phyloP scores from a whole-genome alignment of 2,113 vertebrate genomes.

The cat (Felis catus) region DNA sequence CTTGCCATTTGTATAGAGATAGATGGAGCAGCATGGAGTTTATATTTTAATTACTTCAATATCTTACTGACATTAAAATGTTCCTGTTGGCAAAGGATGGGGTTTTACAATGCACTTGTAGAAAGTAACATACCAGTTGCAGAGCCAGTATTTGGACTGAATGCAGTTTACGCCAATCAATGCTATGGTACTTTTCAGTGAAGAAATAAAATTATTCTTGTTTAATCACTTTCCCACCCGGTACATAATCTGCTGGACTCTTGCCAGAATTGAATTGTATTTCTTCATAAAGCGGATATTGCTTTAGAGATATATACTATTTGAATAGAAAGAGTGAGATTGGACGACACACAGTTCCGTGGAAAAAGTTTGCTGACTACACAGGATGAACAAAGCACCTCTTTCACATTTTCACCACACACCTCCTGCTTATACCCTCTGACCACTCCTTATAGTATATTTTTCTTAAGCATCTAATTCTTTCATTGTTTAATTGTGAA shows the following conservation, averaged over 20 bases:
- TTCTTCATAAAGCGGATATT: neutral
- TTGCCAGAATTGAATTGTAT: neutral
- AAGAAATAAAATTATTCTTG: neutral
- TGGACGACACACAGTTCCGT: accelerated
- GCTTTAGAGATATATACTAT: neutral
- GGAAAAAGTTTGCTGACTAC: neutral
- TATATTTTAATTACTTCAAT: conserved; percentile 57
- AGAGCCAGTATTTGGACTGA: neutral
- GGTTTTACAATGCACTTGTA: neutral
- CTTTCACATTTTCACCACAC: neutral
- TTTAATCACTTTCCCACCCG: neutral
- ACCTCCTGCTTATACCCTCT: neutral
- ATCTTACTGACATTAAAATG: conserved; percentile 39
- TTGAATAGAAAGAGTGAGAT: neutral
- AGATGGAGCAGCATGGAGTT: conserved; percentile 34
- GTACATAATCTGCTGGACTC: neutral
- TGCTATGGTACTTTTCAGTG: neutral
- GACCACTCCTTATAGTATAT: neutral
- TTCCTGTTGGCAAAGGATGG: conserved; percentile 2
- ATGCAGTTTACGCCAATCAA: neutral
- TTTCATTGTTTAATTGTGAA: neutral
- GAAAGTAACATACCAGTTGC: neutral
- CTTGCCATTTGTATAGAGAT: conserved; percentile 20
- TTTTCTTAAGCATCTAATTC: neutral
- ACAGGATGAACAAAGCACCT: neutral